A percentile compares a stretch with the other conserved stretches of the same genome.
Evolutionary conservation across 2,797 vertebrate genomes (phyloP).

Genomic region (Sarcoramphus papa): DNA sequence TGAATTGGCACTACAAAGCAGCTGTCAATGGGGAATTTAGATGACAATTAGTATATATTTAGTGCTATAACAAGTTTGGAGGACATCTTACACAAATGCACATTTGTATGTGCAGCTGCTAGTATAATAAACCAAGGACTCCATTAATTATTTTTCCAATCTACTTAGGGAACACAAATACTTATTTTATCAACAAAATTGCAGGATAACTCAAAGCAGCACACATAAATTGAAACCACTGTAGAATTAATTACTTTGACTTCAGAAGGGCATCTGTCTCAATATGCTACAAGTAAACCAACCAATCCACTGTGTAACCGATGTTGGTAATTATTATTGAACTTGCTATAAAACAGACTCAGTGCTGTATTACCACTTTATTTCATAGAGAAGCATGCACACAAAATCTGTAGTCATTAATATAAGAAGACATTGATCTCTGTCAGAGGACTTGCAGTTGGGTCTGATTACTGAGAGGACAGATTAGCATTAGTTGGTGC

Average conservation of each 20-base stretch:
- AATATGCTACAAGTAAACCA: not conserved
- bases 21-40: not conserved
- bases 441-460: not conserved
- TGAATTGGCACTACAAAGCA: not conserved
- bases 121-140: not conserved
- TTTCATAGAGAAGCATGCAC: not conserved
- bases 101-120: not conserved
- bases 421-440: not conserved
- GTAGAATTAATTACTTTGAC: not conserved
- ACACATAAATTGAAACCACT: not conserved
- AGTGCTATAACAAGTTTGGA: not conserved
- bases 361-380: not conserved
- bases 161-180: not conserved
- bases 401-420: not conserved
- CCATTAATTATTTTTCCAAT: not conserved
- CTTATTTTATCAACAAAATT: not conserved
- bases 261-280: not conserved
- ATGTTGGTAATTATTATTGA: not conserved
- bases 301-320: not conserved
- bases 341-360: not conserved
- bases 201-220: not conserved
- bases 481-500: not conserved
- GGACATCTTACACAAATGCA: not conserved
- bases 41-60: not conserved
- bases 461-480: not conserved